Conservation (phyloP, 2,113 vertebrate species). For the Peromyscus californicus region DNA sequence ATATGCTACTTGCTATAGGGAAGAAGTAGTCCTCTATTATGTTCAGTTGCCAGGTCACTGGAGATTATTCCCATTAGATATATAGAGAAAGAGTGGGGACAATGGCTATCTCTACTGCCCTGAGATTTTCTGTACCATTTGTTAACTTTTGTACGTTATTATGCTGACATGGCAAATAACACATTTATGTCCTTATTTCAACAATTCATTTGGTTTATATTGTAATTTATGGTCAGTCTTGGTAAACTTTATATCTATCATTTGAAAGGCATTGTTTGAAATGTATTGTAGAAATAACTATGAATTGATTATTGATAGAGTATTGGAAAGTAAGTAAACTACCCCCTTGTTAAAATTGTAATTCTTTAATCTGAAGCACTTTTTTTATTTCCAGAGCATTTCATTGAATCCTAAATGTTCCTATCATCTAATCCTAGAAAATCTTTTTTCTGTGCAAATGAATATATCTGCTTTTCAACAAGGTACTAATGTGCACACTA, state of each 20-base stretch:
- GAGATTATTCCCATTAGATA: not conserved
- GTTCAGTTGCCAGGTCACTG: not conserved
- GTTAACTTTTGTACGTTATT: slow-evolving; percentile 27
- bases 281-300: not conserved
- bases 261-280: slow-evolving; percentile 41
- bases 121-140: not conserved
- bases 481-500: slow-evolving; percentile 42
- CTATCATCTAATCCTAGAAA: slow-evolving; percentile 64
- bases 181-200: not conserved
- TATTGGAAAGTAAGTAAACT: slow-evolving; percentile 46
- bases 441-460: slow-evolving; percentile 24
- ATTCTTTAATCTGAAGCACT: slow-evolving; percentile 19
- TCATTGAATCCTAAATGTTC: slow-evolving; percentile 37
- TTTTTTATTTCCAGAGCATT: slow-evolving; percentile 52
- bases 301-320: slow-evolving; percentile 18
- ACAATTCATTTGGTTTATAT: slow-evolving; percentile 18
- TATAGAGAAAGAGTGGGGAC: not conserved
- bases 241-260: slow-evolving; percentile 3
- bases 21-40: not conserved
- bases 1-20: not conserved
- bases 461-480: not conserved
- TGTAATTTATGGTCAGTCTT: slow-evolving; percentile 29
- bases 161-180: not conserved
- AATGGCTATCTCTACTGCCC: not conserved
- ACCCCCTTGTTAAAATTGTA: not conserved